phyloP scores from a whole-genome alignment of 2,797 vertebrate genomes.

The Sphenopsis melanotis region DNA sequence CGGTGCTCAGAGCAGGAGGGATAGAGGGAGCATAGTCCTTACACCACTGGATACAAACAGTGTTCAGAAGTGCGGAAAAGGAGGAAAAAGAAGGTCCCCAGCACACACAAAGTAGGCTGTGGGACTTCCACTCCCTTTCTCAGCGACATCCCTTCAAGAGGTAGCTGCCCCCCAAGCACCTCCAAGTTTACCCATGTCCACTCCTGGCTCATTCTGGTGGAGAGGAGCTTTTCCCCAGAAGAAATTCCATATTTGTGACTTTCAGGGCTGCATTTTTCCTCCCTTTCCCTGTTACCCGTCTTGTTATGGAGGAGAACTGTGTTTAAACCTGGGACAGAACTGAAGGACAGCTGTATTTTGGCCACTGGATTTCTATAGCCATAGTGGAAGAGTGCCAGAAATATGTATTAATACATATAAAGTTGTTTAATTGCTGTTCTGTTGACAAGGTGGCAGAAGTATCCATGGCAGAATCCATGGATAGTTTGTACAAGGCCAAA shows the following conservation, averaged over 20 bases:
- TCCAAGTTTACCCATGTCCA: neutral
- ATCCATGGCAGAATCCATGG: neutral
- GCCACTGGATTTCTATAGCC: neutral
- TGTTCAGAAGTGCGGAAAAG: neutral
- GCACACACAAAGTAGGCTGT: neutral
- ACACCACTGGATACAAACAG: fast-evolving
- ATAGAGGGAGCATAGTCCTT: fast-evolving
- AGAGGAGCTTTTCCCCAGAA: neutral
- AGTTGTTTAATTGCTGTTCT: neutral
- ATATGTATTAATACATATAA: neutral
- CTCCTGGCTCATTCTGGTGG: neutral
- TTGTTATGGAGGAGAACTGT: neutral
- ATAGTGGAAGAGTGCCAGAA: neutral
- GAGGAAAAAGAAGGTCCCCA: neutral
- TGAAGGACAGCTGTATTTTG: neutral
- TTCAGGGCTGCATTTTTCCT: neutral
- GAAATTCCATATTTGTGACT: neutral
- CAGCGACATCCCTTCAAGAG: neutral
- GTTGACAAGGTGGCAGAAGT: neutral
- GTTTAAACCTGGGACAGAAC: neutral
- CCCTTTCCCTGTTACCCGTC: neutral
- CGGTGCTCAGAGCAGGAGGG: neutral
- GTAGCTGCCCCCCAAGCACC: neutral
- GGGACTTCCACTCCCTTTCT: neutral
- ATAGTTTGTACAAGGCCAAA: neutral